Base-by-base conservation (phyloP, 2,113 vertebrate species). In the Nansenia antarctica region DNA sequence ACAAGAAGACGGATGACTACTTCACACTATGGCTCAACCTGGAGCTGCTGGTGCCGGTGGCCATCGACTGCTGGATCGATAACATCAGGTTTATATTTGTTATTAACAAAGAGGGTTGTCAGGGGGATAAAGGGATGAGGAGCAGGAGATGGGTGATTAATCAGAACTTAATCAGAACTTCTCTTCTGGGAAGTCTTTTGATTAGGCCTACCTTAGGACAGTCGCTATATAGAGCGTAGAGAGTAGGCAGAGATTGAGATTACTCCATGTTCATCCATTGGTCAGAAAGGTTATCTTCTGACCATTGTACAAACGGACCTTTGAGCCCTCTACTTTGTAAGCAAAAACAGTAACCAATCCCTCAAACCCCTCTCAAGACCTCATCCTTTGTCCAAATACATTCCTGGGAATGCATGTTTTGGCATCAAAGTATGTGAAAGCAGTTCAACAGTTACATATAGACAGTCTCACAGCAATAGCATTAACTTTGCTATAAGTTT, bases 51-150 rank as follows among this genome's bases (percentile, higher is more conserved):
- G 87, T 98, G 37, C 98, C 98, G 0, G 82, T 96, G 15, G 92
- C 95, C 82, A 99, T 99, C 70, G 98, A 99, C 88, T 99, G 98
- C 79, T 99, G 98, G 98, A 96, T 99, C 32, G 98, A 99, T 88
- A 99, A 99, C 78, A 98, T 99, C 79, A 95, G 96, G 98, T 99
- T 29, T 30, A 27, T 15, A 22, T 6, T 22, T 58, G 27, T 7
- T 58, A 5, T 15, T n/a, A 27, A n/a, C n/a, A n/a, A n/a, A n/a
- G n/a, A n/a, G n/a, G n/a, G n/a, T n/a, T 49, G n/a, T 49, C 5
- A 49, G 45, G 45, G 5, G 45, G 6, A 42, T 15, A 42, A 42
- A 18, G 12, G 14, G n/a, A n/a, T n/a, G n/a, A 2, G n/a, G 12
- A 8, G 8, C 20, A n/a, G 45, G 18, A 12, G 45, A n/a, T 49